A percentile compares a stretch with the other conserved stretches of the same genome.
Evolutionary conservation across 2,113 vertebrate genomes (phyloP).

Genomic region (Bothrops jararaca): DNA sequence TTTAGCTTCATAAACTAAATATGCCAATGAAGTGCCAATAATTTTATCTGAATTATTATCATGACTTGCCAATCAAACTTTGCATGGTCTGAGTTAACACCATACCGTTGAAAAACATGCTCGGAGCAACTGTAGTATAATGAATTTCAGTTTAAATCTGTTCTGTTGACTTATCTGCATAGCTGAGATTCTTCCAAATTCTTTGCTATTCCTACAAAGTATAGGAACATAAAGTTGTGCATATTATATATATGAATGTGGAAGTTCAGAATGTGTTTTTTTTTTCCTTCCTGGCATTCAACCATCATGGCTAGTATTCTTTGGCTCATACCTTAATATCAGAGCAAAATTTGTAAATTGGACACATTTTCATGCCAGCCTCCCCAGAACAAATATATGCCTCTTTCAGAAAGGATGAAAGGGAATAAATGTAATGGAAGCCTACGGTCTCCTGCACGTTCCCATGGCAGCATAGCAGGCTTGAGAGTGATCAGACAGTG

Average conservation of each 20-base stretch:
- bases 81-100: not conserved
- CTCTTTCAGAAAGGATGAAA: conserved; percentile 43
- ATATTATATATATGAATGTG: conserved; percentile 16
- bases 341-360: conserved; percentile 24
- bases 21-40: not conserved
- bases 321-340: conserved; percentile 24
- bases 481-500: conserved; percentile 50
- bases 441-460: conserved; percentile 52
- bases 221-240: not conserved
- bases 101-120: not conserved
- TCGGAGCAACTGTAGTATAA: not conserved
- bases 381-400: conserved; percentile 14
- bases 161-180: not conserved
- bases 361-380: conserved; percentile 41
- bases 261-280: conserved; percentile 31
- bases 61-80: not conserved
- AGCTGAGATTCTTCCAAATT: not conserved
- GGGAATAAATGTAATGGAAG: conserved; percentile 31
- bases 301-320: conserved; percentile 7
- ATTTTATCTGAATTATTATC: not conserved
- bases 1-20: not conserved
- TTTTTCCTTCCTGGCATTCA: conserved; percentile 23
- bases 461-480: conserved; percentile 64
- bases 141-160: not conserved
- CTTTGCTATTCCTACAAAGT: not conserved